Evolutionary conservation across 2,888 invertebrate species (phyloP).

Genomic region (Uloborus plumipes): DNA sequence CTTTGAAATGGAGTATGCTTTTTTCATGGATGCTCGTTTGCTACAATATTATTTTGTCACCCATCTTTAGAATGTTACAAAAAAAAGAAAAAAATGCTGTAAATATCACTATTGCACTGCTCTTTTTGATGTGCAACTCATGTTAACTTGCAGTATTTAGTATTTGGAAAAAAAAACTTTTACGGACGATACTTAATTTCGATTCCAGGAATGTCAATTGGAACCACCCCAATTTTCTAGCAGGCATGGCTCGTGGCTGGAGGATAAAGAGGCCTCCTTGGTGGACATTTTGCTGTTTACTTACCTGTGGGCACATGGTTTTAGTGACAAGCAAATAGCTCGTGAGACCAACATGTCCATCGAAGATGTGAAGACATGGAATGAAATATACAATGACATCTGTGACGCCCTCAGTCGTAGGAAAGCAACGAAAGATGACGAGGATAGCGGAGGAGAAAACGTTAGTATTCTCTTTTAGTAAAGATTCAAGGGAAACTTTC

Average conservation of each 20-base stretch:
- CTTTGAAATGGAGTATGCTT: too few relatives aligned
- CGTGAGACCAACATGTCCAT: conserved; percentile 23
- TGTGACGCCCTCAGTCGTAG: conserved; percentile 12
- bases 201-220: conserved; percentile 24
- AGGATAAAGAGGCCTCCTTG: conserved; percentile 22
- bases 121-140: too few relatives aligned
- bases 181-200: neutral
- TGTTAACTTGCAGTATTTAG: too few relatives aligned
- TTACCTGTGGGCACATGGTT: conserved; percentile 38
- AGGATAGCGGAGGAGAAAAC: conserved; percentile 13
- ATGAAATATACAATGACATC: conserved; percentile 2
- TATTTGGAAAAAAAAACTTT: too few relatives aligned
- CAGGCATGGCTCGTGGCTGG: conserved; percentile 48
- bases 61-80: too few relatives aligned
- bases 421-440: neutral
- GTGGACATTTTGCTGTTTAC: conserved; percentile 40
- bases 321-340: conserved; percentile 9
- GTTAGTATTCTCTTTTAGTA: neutral
- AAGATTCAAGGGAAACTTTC: neutral
- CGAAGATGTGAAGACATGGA: conserved; percentile 21
- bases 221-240: conserved; percentile 25
- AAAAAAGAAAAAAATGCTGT: too few relatives aligned
- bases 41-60: too few relatives aligned
- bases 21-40: too few relatives aligned
- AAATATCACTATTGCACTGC: too few relatives aligned